These are phyloP conservation scores for Sipha flava DNA, from an alignment of 1,140 invertebrate genomes.

Conservation along the genomic window DNA sequence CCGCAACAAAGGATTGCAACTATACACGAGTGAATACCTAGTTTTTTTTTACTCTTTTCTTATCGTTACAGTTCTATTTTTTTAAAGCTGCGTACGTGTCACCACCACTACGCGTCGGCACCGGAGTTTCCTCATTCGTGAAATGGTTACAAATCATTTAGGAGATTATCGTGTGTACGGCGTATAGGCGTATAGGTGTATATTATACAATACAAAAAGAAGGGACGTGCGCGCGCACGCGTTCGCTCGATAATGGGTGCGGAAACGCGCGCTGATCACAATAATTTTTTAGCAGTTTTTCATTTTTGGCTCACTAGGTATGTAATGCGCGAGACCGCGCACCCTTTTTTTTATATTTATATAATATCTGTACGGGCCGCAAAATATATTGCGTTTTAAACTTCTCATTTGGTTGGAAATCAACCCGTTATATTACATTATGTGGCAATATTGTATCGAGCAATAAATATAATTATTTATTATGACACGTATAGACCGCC, in stretches of 20 bases:
- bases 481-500: too few relatives aligned
- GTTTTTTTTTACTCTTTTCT: background rate
- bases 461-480: too few relatives aligned
- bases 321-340: too few relatives aligned
- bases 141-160: slow-evolving; percentile 33
- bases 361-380: background rate
- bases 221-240: background rate
- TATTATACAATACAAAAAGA: background rate
- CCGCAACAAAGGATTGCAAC: slow-evolving; percentile 2
- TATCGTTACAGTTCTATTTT: background rate
- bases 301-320: background rate
- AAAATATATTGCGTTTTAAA: slow-evolving; percentile 29
- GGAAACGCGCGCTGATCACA: background rate
- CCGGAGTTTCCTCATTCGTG: slow-evolving; percentile 27
- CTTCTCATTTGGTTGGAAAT: background rate
- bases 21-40: slow-evolving; percentile 4
- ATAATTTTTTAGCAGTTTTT: slow-evolving; percentile 29
- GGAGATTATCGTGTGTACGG: background rate
- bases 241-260: background rate
- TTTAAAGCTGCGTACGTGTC: background rate
- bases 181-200: background rate
- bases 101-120: background rate
- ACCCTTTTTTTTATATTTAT: background rate
- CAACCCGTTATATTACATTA: background rate
- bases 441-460: background rate